Evolutionary conservation across 2,888 invertebrate species (phyloP), one percentile per base, ranked within the genome.

Genomic region (Plemyria rubiginata): DNA sequence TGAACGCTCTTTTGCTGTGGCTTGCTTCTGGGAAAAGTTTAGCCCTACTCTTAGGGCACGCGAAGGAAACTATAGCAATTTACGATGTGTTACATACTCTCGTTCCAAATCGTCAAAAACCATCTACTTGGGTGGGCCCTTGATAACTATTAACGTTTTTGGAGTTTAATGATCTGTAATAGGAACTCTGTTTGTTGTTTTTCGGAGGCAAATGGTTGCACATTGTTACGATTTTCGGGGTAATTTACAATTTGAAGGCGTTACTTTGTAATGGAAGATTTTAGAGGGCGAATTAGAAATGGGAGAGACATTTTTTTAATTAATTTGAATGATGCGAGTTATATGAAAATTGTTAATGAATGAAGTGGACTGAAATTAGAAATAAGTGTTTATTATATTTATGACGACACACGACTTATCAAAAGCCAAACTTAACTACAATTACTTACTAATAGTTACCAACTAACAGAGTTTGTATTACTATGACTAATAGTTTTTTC

Each of bases 121-220:
- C 81, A 76, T 79, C 91, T 77, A 77, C 92, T 85, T 91, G 92
- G 92, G 92, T 91, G 92, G 91, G 78, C 90, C 76, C 80, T 83
- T 80, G 87, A 82, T 85, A 84, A 83, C 81, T 82, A 88, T 89
- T 90, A 86, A 81, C 75, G 90, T 91, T 72, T 90, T 89, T 76
- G 79, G 77, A 72, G 76, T 85, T 88, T 88, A 88, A 90, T 86
- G 88, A 81, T 82, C 81, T 68, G 83, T 82, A 84, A 84, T 82
- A 79, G 84, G 76, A 62, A 59, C 78, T 73, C 80, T 83, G 84
- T 81, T 85, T 84, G 82, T 84, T 84, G 67, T 84, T 82, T 82
- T 80, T 81, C 72, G 70, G 60, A 61, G 60, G 50, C 62, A 72
- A 72, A 70, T 70, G 70, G 59, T 58, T 68, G 61, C 59, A 62